Conservation (phyloP, 2,888 invertebrate species). For the Hylaea fasciaria region DNA sequence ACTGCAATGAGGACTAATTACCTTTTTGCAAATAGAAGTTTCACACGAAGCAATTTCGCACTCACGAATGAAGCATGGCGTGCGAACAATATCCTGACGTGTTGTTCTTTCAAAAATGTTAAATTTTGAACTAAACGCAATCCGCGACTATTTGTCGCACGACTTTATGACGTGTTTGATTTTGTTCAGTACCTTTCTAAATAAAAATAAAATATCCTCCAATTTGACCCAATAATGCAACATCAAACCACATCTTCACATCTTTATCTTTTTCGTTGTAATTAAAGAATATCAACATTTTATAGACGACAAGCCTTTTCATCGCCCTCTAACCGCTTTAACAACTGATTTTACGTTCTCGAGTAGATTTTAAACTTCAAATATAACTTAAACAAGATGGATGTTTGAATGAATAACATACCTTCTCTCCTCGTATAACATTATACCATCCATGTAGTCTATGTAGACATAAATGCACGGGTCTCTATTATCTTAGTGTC, state of each 20-base stretch:
- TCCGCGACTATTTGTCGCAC: slow-evolving; percentile 16
- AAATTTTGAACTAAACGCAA: slow-evolving; percentile 13
- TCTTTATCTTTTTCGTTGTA: no score
- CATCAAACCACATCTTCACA: no score
- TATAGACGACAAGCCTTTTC: no score
- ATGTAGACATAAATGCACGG: no score
- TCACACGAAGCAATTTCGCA: slow-evolving; percentile 39
- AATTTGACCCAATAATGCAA: no score
- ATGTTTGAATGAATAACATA: no score
- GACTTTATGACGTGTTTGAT: not conserved
- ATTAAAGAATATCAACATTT: no score
- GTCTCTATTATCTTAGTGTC: slow-evolving; percentile 6
- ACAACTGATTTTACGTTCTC: not conserved
- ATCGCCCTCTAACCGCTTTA: no score
- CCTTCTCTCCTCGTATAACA: no score
- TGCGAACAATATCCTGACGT: slow-evolving; percentile 16
- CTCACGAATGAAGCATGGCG: slow-evolving; percentile 35
- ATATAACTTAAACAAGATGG: no score
- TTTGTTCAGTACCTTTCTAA: not conserved
- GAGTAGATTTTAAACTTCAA: not conserved
- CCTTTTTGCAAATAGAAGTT: slow-evolving; percentile 41
- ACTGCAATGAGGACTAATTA: slow-evolving; percentile 34
- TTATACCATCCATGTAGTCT: no score
- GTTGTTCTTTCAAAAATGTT: slow-evolving; percentile 16
- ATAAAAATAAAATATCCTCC: no score